Evolutionary conservation across 2,888 invertebrate species (phyloP).

Genomic region (Taenaris catops): DNA sequence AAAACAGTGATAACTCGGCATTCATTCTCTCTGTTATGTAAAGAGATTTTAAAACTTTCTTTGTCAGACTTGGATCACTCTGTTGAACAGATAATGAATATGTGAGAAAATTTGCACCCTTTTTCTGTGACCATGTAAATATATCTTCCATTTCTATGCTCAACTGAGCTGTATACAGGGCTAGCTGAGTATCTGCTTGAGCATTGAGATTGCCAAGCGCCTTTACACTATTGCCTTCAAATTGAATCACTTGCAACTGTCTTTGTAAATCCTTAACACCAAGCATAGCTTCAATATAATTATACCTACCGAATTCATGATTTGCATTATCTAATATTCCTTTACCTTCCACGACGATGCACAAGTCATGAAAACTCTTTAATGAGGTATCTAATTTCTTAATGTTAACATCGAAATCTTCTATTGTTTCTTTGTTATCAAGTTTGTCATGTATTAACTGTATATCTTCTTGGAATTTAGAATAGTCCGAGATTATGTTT

Average conservation of each 20-base stretch:
- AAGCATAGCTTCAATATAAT: conserved; percentile 55
- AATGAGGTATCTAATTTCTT: conserved; percentile 43
- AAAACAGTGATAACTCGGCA: conserved; percentile 60
- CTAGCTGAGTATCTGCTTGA: conserved; percentile 58
- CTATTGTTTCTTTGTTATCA: conserved; percentile 31
- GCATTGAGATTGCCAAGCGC: conserved; percentile 47
- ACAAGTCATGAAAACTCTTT: conserved; percentile 42
- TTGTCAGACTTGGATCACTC: conserved; percentile 53
- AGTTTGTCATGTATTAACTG: conserved; percentile 36
- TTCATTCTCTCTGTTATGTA: conserved; percentile 56
- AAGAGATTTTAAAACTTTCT: conserved; percentile 61
- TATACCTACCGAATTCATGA: conserved; percentile 54
- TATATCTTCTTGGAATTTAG: conserved; percentile 35
- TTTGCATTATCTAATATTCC: conserved; percentile 50
- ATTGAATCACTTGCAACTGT: conserved; percentile 40
- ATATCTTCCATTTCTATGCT: conserved; percentile 68
- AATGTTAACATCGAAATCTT: conserved; percentile 43
- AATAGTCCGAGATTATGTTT: conserved; percentile 46
- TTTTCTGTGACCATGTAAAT: conserved; percentile 60
- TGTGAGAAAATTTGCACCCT: conserved; percentile 47
- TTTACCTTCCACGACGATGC: conserved; percentile 49
- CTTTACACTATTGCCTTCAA: conserved; percentile 47
- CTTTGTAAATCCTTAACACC: conserved; percentile 42
- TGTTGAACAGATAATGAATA: conserved; percentile 63
- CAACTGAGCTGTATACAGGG: conserved; percentile 57